Percentiles rank a stretch among this genome's conserved stretches.
phyloP scores from a whole-genome alignment of 1,140 invertebrate species.

The Armadillidium nasatum region DNA sequence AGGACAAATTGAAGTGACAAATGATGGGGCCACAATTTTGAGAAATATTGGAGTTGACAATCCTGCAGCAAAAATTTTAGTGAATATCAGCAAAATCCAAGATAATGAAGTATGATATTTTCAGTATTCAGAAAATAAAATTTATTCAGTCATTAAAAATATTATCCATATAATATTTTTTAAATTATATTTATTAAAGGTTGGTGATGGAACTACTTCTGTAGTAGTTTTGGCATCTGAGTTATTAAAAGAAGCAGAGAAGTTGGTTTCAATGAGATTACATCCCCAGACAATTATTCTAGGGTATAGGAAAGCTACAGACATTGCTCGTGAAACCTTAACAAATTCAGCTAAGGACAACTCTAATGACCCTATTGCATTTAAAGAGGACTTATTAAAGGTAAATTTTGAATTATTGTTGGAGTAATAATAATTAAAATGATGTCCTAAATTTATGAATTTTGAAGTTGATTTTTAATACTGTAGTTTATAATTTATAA shows the following conservation, averaged over 20 bases:
- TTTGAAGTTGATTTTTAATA: too few relatives aligned
- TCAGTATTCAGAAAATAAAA: neutral
- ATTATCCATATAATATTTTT: conserved; percentile 2
- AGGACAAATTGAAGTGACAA: conserved; percentile 81
- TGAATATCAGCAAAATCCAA: conserved; percentile 97
- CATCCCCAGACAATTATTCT: conserved; percentile 97
- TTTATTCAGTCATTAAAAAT: neutral
- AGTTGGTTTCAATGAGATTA: conserved; percentile 85
- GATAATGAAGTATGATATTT: conserved; percentile 82
- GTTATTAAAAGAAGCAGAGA: conserved; percentile 90
- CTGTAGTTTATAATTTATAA: too few relatives aligned
- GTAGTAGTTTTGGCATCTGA: conserved; percentile 96
- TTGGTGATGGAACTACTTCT: conserved; percentile 96
- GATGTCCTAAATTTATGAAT: too few relatives aligned
- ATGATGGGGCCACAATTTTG: conserved; percentile 98
- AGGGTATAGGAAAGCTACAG: conserved; percentile 85
- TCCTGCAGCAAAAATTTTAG: conserved; percentile 95
- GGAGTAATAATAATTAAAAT: too few relatives aligned
- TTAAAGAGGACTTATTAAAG: conserved; percentile 80
- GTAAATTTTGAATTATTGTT: neutral
- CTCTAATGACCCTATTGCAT: conserved; percentile 66
- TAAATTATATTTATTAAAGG: conserved; percentile 11
- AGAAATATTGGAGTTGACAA: conserved; percentile 97
- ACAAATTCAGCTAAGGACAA: conserved; percentile 58
- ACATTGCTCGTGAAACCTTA: conserved; percentile 77